Evolutionary conservation across 2,888 invertebrate genomes (phyloP), one percentile per base, ranked within the genome.

Genomic region (Panorpa germanica): DNA sequence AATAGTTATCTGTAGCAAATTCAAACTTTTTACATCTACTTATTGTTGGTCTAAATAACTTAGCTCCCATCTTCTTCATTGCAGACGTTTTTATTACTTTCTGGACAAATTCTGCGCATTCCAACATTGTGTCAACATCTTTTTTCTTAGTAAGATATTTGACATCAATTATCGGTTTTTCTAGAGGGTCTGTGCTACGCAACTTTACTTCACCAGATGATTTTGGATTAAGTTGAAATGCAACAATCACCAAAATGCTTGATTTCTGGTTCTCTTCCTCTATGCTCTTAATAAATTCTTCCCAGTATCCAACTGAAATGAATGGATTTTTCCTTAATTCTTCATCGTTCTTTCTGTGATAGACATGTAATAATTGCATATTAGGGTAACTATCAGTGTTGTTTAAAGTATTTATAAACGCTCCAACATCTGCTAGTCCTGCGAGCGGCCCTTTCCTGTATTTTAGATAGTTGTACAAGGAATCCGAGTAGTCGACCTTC

Each of bases 161-260:
- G 4, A 70, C 55, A 39, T 65, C 53, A 28, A 75, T 65, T n/a
- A 57, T 38, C 0, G 74, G 73, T 34, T 59, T 51, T 3, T 65
- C 61, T 17, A 50, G 46, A 0, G 73, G 69, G 45, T 73, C 48
- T 2, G 45, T 51, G 1, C 62, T 60, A 25, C 46, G 46, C 12
- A 76, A 46, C 33, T 53, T 49, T 4, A 76, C 43, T 35, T 45
- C 44, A 10, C 68, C 67, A 30, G 53, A 56, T 3, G 61, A 61
- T 44, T 56, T 54, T 1, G 61, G 61, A 36, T 50, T 49, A n/a
- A 33, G 13, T 55, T 31, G 23, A 58, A 39, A 4, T 5, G 41
- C 33, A 19, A 37, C 34, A 7, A 38, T 30, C 15, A 25, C 45
- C 44, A 40, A 45, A 43, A 43, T 2, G 23, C 50, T 42, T 6